Evolutionary conservation across 2,888 invertebrate species (phyloP).

Genomic region (Stenurella melanura): DNA sequence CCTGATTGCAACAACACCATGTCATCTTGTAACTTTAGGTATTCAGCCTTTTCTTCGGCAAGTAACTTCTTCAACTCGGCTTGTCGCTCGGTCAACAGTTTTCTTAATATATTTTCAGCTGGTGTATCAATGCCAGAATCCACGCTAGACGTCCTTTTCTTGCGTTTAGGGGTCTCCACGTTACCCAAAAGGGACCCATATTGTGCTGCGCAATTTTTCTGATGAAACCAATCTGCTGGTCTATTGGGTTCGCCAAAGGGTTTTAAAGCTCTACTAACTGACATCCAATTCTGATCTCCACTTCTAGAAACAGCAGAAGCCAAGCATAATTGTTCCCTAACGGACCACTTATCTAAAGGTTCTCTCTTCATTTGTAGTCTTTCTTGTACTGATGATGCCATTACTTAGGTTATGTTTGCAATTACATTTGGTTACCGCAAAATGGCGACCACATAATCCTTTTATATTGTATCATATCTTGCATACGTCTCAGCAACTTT

Average conservation of each 20-base stretch:
- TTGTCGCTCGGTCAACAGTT: conserved; percentile 85
- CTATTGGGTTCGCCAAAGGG: conserved; percentile 85
- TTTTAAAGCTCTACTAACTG: conserved; percentile 87
- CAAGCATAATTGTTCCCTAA: conserved; percentile 87
- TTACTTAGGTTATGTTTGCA: conserved; percentile 50
- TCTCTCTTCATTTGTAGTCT: conserved; percentile 78
- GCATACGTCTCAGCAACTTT: background rate
- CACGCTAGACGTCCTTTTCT: conserved; percentile 81
- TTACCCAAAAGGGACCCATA: conserved; percentile 88
- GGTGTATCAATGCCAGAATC: conserved; percentile 80
- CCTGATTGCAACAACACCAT: conserved; percentile 76
- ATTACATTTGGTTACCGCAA: background rate
- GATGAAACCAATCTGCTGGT: conserved; percentile 91
- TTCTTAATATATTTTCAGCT: conserved; percentile 85
- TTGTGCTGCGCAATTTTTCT: conserved; percentile 92
- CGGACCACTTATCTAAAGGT: conserved; percentile 90
- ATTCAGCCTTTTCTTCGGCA: conserved; percentile 83
- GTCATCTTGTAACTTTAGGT: conserved; percentile 82
- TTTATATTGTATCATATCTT: background rate
- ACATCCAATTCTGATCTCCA: conserved; percentile 95
- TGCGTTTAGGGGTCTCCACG: conserved; percentile 89
- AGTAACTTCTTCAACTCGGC: conserved; percentile 84
- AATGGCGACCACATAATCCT: background rate
- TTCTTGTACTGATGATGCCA: conserved; percentile 71
- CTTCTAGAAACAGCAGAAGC: conserved; percentile 90